Conservation (phyloP, 2,113 vertebrate species). For the Syrrhaptes paradoxus region DNA sequence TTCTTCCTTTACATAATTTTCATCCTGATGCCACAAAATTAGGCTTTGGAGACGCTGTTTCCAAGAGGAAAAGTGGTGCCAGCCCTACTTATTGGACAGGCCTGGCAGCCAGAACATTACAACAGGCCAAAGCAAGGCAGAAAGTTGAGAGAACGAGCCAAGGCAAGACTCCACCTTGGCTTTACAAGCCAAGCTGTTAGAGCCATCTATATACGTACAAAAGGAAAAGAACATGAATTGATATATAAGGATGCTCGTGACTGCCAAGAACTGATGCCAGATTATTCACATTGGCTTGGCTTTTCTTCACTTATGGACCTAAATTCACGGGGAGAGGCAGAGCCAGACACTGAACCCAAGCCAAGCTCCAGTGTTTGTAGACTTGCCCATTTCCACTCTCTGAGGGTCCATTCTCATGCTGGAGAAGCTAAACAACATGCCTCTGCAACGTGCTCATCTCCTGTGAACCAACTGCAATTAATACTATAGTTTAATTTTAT, state of each 20-base stretch:
- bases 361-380: conserved; percentile 40
- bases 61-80: conserved; percentile 4
- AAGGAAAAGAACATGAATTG: conserved; percentile 45
- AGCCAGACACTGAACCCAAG: background rate
- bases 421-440: background rate
- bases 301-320: conserved; percentile 7
- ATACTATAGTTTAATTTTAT: conserved; percentile 25
- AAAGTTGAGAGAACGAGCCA: background rate
- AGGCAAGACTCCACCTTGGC: conserved; percentile 31
- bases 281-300: conserved; percentile 22
- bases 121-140: conserved; percentile 8
- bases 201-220: background rate
- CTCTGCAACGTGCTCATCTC: background rate
- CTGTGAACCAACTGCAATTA: conserved; percentile 32
- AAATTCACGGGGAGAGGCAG: background rate
- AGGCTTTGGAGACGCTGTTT: background rate
- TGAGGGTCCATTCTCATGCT: background rate
- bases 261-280: conserved; percentile 32
- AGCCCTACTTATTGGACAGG: conserved; percentile 32
- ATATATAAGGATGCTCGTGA: conserved; percentile 50
- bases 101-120: background rate
- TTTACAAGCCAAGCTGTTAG: conserved; percentile 29
- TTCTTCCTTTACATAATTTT: background rate
- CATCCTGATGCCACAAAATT: background rate
- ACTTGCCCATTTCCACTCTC: background rate